phyloP scores from a whole-genome alignment of 2,797 vertebrate genomes.

The Telmatherina bonti region DNA sequence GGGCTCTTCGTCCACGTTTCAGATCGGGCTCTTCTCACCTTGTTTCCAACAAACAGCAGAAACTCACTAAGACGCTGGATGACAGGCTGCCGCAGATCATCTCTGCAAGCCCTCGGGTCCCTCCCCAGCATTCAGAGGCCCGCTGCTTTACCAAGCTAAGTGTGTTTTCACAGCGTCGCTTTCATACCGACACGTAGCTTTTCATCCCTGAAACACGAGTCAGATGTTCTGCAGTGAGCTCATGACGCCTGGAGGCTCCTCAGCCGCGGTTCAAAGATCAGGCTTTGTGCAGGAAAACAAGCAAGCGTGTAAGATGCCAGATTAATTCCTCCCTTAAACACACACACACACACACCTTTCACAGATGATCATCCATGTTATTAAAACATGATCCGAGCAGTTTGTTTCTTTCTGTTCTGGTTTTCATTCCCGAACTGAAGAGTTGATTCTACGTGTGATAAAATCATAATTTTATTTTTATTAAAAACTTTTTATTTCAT shows the following conservation, averaged over 20 bases:
- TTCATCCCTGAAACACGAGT: conserved; percentile 81
- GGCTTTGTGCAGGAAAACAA: conserved; percentile 80
- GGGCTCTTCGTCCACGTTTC: conserved; percentile 64
- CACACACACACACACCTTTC: conserved; percentile 40
- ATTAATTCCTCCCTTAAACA: conserved; percentile 83
- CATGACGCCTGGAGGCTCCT: conserved; percentile 81
- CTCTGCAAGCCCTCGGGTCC: conserved; percentile 18
- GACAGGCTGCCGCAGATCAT: conserved; percentile 35
- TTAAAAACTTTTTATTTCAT: conserved; percentile 1
- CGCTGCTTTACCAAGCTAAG: conserved; percentile 70
- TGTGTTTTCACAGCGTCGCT: conserved; percentile 75
- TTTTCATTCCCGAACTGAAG: conserved; percentile 27
- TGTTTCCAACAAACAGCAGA: conserved; percentile 54
- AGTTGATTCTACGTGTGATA: conserved; percentile 21
- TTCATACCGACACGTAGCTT: conserved; percentile 78
- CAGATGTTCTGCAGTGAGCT: conserved; percentile 82
- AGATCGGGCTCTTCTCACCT: conserved; percentile 58
- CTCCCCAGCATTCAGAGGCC: conserved; percentile 61
- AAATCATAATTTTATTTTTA: conserved; percentile 37
- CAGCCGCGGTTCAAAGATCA: conserved; percentile 81
- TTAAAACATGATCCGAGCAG: conserved; percentile 38
- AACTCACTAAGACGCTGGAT: conserved; percentile 48
- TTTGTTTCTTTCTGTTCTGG: conserved; percentile 49
- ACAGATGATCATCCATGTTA: conserved; percentile 33
- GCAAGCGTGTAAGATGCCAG: conserved; percentile 77